phyloP scores from a whole-genome alignment of 2,888 invertebrate genomes.

The Drosophila sordidula region DNA sequence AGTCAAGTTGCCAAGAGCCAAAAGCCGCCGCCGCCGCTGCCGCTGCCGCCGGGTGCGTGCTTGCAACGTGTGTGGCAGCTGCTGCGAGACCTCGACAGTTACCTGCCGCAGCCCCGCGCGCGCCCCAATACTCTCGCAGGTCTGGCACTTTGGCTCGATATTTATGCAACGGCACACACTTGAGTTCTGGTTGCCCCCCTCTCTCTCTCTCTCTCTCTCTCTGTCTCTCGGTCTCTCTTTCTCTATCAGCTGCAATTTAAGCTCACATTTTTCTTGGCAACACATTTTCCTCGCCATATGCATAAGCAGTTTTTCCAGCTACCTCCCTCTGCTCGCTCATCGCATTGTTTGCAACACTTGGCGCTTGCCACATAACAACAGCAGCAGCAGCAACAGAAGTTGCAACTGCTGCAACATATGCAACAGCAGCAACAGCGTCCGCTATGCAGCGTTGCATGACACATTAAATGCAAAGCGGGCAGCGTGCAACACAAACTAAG shows the following conservation, averaged over 20 bases:
- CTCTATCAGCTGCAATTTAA: conserved; percentile 70
- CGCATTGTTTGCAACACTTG: conserved; percentile 79
- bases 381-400: conserved; percentile 57
- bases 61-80: conserved; percentile 76
- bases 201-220: conserved; percentile 5
- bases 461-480: conserved; percentile 79
- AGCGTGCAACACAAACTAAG: conserved; percentile 38
- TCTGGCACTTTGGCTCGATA: conserved; percentile 77
- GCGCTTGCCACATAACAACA: conserved; percentile 81
- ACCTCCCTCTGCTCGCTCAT: conserved; percentile 42
- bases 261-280: conserved; percentile 80
- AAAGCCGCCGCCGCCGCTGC: conserved; percentile 38
- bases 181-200: conserved; percentile 46
- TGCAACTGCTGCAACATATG: conserved; percentile 79
- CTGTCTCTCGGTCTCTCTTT: background rate
- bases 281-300: conserved; percentile 75
- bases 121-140: conserved; percentile 5
- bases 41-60: conserved; percentile 59
- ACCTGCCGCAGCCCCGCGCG: conserved; percentile 7
- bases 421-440: conserved; percentile 53
- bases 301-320: conserved; percentile 79
- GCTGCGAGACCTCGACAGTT: conserved; percentile 46
- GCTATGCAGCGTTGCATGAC: conserved; percentile 78
- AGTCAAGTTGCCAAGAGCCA: conserved; percentile 71
- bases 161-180: conserved; percentile 81